phyloP scores from a whole-genome alignment of 2,113 vertebrate species.

The Prinia subflava region DNA sequence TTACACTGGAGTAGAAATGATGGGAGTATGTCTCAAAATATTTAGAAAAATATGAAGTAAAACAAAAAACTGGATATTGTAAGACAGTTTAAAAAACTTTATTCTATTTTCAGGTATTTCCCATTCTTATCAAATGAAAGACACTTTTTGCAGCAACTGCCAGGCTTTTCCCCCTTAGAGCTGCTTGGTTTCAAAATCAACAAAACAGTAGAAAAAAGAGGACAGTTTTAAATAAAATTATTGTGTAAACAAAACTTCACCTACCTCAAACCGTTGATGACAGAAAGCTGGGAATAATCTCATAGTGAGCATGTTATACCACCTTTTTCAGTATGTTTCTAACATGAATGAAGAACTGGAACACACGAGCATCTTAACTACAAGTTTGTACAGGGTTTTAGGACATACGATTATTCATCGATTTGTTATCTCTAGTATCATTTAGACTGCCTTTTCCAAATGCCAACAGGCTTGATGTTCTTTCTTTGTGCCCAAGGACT shows the following conservation, averaged over 20 bases:
- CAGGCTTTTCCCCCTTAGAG: background rate
- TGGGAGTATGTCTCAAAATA: background rate
- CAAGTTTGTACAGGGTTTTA: background rate
- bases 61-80: background rate
- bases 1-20: background rate
- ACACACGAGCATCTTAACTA: background rate
- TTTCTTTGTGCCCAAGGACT: slow-evolving; percentile 5
- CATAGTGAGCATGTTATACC: background rate
- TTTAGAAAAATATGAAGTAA: background rate
- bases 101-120: background rate
- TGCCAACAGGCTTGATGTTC: background rate
- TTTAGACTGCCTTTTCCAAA: background rate
- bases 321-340: background rate
- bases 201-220: background rate
- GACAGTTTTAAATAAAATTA: background rate
- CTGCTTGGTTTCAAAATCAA: background rate
- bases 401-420: background rate
- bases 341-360: background rate
- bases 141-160: background rate
- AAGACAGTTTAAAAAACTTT: background rate
- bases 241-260: background rate
- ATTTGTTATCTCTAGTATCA: background rate
- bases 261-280: background rate
- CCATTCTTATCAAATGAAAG: background rate
- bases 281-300: background rate